These are phyloP conservation scores for Tetraodon nigroviridis DNA, from an alignment of 2,113 vertebrate genomes.

Conservation along the genomic window DNA sequence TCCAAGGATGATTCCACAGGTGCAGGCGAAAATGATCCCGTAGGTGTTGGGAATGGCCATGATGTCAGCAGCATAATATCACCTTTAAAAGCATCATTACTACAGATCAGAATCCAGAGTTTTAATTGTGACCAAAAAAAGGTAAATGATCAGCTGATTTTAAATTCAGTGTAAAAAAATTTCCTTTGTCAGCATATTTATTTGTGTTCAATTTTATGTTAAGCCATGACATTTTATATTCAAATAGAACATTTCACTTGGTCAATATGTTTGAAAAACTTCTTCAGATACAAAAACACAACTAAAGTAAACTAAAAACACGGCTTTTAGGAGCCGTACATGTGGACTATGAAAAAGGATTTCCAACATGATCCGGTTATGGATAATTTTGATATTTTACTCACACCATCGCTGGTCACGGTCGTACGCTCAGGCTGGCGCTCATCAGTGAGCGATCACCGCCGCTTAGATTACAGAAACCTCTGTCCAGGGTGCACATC, in stretches of 20 bases:
- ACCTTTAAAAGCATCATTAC: conserved; percentile 21
- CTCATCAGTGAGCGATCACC: conserved; percentile 8
- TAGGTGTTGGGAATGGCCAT: conserved; percentile 61
- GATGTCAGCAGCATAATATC: conserved; percentile 31
- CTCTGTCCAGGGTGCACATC: not conserved
- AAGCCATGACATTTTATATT: too few relatives aligned
- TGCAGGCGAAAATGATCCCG: conserved; percentile 70
- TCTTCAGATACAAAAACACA: too few relatives aligned
- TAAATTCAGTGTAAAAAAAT: too few relatives aligned
- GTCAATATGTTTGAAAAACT: too few relatives aligned
- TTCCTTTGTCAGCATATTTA: too few relatives aligned
- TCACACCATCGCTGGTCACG: conserved; percentile 41
- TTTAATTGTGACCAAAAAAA: not conserved
- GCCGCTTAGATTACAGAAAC: conserved; percentile 1
- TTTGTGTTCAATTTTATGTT: too few relatives aligned
- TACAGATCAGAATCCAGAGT: too few relatives aligned
- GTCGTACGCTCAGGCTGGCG: conserved; percentile 1
- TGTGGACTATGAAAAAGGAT: not conserved
- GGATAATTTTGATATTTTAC: conserved; percentile 1
- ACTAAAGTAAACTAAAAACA: too few relatives aligned
- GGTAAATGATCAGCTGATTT: too few relatives aligned
- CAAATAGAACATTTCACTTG: too few relatives aligned
- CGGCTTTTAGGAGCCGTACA: not conserved
- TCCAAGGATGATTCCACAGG: conserved; percentile 70
- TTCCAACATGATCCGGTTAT: not conserved